A percentile compares a stretch with the other conserved stretches of the same genome.
phyloP scores from a whole-genome alignment of 2,113 vertebrate species.

The Prionailurus viverrinus region DNA sequence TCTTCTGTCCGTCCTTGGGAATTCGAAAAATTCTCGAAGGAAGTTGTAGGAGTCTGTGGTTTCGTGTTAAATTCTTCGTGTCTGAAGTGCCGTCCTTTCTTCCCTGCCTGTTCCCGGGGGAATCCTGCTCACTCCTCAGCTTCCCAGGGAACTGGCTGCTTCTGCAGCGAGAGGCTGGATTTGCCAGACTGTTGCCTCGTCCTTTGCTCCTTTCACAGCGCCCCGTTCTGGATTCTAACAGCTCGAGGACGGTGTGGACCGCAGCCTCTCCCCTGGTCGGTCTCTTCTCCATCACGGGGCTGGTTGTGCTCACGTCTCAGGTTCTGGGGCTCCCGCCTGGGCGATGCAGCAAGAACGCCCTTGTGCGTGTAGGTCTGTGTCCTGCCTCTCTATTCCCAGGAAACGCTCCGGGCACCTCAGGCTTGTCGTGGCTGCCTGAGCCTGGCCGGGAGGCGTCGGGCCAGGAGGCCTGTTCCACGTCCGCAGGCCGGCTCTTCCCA shows the following conservation, averaged over 20 bases:
- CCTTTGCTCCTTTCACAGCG: neutral
- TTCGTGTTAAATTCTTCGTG: rapidly evolving
- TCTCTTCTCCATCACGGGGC: neutral
- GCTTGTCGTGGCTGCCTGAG: rapidly evolving
- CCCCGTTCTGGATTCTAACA: neutral
- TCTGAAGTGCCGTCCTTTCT: rapidly evolving
- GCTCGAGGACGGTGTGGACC: rapidly evolving
- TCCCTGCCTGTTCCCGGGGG: rapidly evolving
- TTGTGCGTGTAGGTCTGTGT: rapidly evolving
- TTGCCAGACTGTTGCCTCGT: rapidly evolving
- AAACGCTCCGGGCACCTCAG: rapidly evolving
- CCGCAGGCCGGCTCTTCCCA: neutral
- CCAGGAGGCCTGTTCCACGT: neutral
- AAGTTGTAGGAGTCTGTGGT: neutral
- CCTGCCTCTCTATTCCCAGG: rapidly evolving
- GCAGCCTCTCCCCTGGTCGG: rapidly evolving
- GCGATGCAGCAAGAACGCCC: rapidly evolving
- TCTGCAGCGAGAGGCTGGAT: neutral
- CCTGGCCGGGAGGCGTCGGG: rapidly evolving
- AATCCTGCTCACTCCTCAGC: neutral
- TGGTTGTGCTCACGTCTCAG: neutral
- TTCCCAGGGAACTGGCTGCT: rapidly evolving
- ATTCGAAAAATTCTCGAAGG: neutral
- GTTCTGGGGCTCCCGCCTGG: rapidly evolving
- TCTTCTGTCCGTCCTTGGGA: neutral